Evolutionary conservation across 2,888 invertebrate species (phyloP), one percentile per base, ranked within the genome.

Genomic region (Abrostola tripartita): DNA sequence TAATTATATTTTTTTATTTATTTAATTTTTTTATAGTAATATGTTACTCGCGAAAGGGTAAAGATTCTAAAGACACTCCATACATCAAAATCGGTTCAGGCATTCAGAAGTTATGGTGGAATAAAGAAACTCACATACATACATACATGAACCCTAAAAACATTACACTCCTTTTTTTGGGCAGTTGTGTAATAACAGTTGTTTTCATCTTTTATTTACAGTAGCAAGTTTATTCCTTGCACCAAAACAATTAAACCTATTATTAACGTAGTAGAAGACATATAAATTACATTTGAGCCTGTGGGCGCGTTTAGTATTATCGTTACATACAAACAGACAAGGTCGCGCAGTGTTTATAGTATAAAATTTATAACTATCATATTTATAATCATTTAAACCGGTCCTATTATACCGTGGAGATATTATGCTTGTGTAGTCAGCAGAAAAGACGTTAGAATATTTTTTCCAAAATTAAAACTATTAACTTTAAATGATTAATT

Each of bases 341-440:
- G 90, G 91, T 88, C 89, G 86, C 83, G 58, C 68, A 63, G 59
- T 87, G 85, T 81, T 82, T 78, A 74, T 85, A 77, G 83, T 84
- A 88, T 87, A 83, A 85, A 87, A 85, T 87, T 85, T 87, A 89
- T 87, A 88, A 88, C 85, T 87, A 89, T 86, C 80, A 81, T 86
- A 84, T 78, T 83, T 82, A 83, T 85, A 88, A 87, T 86, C 83
- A 88, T 88, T 87, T 79, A 74, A 79, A 86, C 84, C 81, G 81
- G 84, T 83, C 77, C 67, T 73, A 70, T 71, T 76, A 72, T 67
- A 58, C 62, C 49, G 49, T 76, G 38, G 53, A 72, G 66, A 74
- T 78, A 75, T 61, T 52, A 64, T 55, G 24, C 24, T 62, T 52
- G 71, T 78, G 76, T 37, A 14, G 64, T 63, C 47, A 64, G 56